A percentile compares a stretch with the other conserved stretches of the same genome.
These are phyloP conservation scores for Galeruca laticollis DNA, from an alignment of 2,888 invertebrate genomes.

Conservation along the genomic window DNA sequence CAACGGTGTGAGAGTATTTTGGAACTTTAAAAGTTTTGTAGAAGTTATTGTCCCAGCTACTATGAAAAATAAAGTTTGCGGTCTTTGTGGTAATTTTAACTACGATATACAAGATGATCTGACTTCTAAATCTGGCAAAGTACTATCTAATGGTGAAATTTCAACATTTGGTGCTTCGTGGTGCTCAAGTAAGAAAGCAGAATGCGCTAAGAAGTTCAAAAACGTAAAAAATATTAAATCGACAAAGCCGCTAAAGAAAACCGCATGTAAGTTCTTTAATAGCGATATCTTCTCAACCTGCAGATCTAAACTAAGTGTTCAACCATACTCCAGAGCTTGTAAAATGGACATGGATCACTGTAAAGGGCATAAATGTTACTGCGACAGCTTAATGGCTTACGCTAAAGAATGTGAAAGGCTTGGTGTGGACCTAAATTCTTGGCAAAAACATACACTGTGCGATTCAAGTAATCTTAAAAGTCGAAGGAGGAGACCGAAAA, in stretches of 20 bases:
- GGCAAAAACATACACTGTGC: constrained; percentile 71
- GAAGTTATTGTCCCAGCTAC: constrained; percentile 84
- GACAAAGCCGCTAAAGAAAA: constrained; percentile 39
- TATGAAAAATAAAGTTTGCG: constrained; percentile 85
- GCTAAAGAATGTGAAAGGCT: constrained; percentile 86
- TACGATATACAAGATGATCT: constrained; percentile 88
- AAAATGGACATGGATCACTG: constrained; percentile 85
- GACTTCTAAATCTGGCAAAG: constrained; percentile 73
- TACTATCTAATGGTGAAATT: constrained; percentile 74
- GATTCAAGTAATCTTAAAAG: constrained; percentile 34
- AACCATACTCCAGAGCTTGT: constrained; percentile 88
- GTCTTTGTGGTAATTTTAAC: constrained; percentile 96
- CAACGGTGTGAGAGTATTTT: constrained; percentile 86
- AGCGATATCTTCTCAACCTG: constrained; percentile 79
- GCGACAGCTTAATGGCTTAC: constrained; percentile 91
- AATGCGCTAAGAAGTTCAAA: constrained; percentile 53
- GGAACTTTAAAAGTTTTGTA: constrained; percentile 94
- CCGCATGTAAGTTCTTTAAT: constrained; percentile 59
- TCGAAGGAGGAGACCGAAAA: constrained; percentile 25
- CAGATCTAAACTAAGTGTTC: constrained; percentile 81
- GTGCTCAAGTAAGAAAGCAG: constrained; percentile 77
- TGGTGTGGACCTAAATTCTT: constrained; percentile 78
- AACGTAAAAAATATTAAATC: constrained; percentile 18
- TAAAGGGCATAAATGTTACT: constrained; percentile 83
- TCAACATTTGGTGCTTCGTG: constrained; percentile 89